These are phyloP conservation scores for Numenius phaeopus DNA, from an alignment of 2,797 vertebrate genomes.

Conservation along the genomic window DNA sequence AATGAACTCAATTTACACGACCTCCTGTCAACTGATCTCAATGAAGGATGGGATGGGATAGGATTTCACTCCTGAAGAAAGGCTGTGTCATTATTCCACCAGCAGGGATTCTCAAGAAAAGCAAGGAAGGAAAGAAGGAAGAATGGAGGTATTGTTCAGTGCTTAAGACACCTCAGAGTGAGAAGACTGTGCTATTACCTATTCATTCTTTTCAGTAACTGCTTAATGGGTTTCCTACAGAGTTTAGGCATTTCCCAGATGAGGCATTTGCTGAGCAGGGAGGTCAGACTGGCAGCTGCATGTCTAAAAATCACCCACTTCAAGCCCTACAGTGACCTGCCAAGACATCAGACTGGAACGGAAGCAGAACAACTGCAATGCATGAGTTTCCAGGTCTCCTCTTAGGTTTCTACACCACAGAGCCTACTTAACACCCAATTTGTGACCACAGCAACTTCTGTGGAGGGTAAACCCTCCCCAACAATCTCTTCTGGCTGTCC, in stretches of 20 bases:
- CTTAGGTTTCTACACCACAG: not conserved
- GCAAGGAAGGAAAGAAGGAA: not conserved
- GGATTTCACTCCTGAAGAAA: not conserved
- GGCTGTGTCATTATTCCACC: not conserved
- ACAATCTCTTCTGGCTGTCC: not conserved
- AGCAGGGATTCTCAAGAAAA: not conserved
- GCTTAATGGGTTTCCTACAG: not conserved
- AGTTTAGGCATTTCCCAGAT: not conserved
- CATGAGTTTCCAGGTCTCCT: not conserved
- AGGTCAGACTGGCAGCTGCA: not conserved
- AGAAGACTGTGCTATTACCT: not conserved
- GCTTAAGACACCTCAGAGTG: not conserved
- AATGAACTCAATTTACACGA: not conserved
- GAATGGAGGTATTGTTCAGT: not conserved
- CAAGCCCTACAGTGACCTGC: not conserved
- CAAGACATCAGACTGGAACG: not conserved
- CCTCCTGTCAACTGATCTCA: not conserved
- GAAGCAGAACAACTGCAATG: not conserved
- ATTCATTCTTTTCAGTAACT: not conserved
- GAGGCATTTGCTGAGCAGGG: not conserved
- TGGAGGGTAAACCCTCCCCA: not conserved
- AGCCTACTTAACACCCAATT: not conserved
- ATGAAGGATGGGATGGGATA: not conserved
- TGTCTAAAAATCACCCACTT: not conserved
- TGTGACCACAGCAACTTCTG: not conserved